Evolutionary conservation across 1,140 invertebrate species (phyloP), one percentile per base, ranked within the genome.

Genomic region (Leptopilina boulardi): DNA sequence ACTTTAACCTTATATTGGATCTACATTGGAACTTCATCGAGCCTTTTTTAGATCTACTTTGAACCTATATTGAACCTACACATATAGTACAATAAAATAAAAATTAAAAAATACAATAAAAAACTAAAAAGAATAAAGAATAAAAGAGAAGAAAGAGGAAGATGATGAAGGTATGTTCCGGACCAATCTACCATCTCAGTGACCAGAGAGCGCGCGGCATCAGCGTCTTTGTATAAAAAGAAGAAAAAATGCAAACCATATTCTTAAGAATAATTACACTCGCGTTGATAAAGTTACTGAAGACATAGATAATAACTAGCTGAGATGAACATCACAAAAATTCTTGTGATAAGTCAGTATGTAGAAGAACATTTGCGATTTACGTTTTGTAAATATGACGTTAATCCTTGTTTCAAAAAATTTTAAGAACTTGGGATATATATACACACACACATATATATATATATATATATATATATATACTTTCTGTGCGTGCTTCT

Each of bases 331-430:
- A n/a, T n/a, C n/a, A 51, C 47, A 51, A 51, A 51, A 15, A 18
- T 51, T n/a, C 47, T 18, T 18, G n/a, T 51, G 47, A 51, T 51
- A 51, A 51, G 47, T n/a, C n/a, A n/a, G n/a, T n/a, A n/a, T 51
- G 15, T 51, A 51, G 18, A 51, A 66, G 23, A 30, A 66, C 21
- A 30, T 66, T 30, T 66, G 13, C 23, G 21, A 66, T 66, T 66
- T 26, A 66, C 56, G 23, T 21, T n/a, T 21, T 30, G 26, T 66
- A 66, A 66, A 66, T 34, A 66, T 66, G 59, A 66, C 23, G 59
- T 66, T 66, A 66, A 66, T 66, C 59, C 19, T 66, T 66, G 59
- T 1, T 3, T 66, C 23, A n/a, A 34, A 66, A 66, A 30, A 30
- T 30, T 26, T 23, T 23, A 59, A 54, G 23, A n/a, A 66, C 26